These are phyloP conservation scores for Paratilapia polleni DNA, from an alignment of 2,113 vertebrate genomes.

Conservation along the genomic window DNA sequence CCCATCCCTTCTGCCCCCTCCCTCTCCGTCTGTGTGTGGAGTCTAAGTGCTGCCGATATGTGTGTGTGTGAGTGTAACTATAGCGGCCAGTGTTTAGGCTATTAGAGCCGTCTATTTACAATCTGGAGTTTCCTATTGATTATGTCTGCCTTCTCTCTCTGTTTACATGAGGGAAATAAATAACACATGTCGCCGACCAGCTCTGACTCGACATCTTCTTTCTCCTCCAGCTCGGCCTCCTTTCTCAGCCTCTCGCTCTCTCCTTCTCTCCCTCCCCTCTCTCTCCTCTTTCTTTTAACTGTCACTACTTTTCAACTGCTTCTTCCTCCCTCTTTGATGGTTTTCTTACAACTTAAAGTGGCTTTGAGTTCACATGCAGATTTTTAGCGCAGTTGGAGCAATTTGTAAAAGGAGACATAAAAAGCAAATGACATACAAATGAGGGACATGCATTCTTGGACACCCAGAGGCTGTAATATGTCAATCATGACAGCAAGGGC, in stretches of 20 bases:
- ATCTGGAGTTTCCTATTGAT: slow-evolving; percentile 96
- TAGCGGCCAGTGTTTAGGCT: slow-evolving; percentile 90
- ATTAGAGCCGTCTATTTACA: slow-evolving; percentile 96
- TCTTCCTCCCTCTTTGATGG: slow-evolving; percentile 29
- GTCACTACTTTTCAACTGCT: slow-evolving; percentile 32
- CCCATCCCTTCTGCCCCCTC: slow-evolving; percentile 7
- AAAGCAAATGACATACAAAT: slow-evolving; percentile 15
- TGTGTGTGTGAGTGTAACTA: slow-evolving; percentile 85
- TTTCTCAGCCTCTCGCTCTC: background rate
- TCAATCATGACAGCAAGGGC: background rate
- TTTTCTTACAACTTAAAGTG: slow-evolving; percentile 40
- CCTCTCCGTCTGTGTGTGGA: slow-evolving; percentile 64
- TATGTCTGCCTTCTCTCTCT: slow-evolving; percentile 93
- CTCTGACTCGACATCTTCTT: slow-evolving; percentile 66
- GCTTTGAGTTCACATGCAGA: slow-evolving; percentile 34
- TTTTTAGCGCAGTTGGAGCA: background rate
- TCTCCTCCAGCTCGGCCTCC: slow-evolving; percentile 23
- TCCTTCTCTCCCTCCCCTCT: background rate
- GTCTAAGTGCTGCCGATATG: slow-evolving; percentile 75
- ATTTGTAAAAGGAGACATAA: slow-evolving; percentile 39
- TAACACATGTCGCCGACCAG: slow-evolving; percentile 88
- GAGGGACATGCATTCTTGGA: background rate
- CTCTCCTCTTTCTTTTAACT: slow-evolving; percentile 4
- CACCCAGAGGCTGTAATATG: slow-evolving; percentile 5
- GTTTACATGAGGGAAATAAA: slow-evolving; percentile 97